Evolutionary conservation across 2,888 invertebrate species (phyloP).

Genomic region (Trichopoda pennipes): DNA sequence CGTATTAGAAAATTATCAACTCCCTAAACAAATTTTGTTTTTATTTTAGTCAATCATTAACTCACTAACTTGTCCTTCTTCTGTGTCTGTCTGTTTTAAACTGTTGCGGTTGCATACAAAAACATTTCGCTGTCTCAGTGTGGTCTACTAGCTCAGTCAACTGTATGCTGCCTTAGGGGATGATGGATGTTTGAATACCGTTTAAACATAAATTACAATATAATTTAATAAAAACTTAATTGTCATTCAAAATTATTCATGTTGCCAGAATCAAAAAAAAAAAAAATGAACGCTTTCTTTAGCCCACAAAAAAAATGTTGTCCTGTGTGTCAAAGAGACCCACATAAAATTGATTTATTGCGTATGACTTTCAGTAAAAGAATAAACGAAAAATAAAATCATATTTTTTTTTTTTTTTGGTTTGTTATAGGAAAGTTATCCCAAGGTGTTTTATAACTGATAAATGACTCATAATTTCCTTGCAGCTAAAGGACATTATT

Average conservation of each 20-base stretch:
- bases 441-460: neutral
- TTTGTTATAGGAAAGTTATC: too few relatives aligned
- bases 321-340: constrained; percentile 29
- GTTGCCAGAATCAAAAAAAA: constrained; percentile 19
- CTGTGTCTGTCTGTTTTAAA: constrained; percentile 26
- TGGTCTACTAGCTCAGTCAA: constrained; percentile 37
- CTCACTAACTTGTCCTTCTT: neutral
- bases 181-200: constrained; percentile 35
- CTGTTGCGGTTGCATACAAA: constrained; percentile 52
- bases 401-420: too few relatives aligned
- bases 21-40: constrained; percentile 26
- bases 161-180: constrained; percentile 30
- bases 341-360: constrained; percentile 36
- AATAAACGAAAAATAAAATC: constrained; percentile 1
- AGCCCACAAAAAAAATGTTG: neutral
- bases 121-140: constrained; percentile 7
- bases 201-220: constrained; percentile 23
- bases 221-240: constrained; percentile 23
- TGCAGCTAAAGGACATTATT: constrained; percentile 2
- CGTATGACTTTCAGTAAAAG: neutral
- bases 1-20: constrained; percentile 50
- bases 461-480: constrained; percentile 22
- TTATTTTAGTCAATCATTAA: constrained; percentile 13
- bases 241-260: constrained; percentile 48
- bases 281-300: neutral